Evolutionary conservation across 2,888 invertebrate species (phyloP).

Genomic region (Drosophila falleni): DNA sequence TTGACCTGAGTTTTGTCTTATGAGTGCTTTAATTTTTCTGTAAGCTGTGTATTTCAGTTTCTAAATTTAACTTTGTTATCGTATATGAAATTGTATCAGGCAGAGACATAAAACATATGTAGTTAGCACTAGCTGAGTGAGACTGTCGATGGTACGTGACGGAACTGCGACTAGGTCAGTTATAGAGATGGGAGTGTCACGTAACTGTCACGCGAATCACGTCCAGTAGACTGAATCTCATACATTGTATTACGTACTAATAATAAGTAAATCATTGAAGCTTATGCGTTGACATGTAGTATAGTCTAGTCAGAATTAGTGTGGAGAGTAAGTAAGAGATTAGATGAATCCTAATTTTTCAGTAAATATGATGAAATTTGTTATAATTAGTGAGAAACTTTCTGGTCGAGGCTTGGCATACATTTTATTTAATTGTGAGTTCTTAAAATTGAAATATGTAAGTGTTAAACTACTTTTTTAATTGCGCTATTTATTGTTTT

Average conservation of each 20-base stretch:
- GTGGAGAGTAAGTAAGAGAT: not conserved
- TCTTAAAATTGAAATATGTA: too few species aligned
- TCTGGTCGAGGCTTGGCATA: not conserved
- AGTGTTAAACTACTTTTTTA: too few species aligned
- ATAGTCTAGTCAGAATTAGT: not conserved
- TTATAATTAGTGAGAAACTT: not conserved
- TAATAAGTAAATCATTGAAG: not conserved
- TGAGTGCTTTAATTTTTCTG: not conserved
- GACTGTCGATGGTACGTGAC: conserved; percentile 55
- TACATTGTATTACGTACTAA: not conserved
- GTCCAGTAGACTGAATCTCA: conserved; percentile 13
- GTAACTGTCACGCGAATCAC: conserved; percentile 55
- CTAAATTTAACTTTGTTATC: conserved; percentile 35
- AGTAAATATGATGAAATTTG: not conserved
- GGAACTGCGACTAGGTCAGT: conserved; percentile 43
- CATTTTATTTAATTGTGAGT: too few species aligned
- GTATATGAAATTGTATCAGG: not conserved
- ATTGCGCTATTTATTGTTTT: too few species aligned
- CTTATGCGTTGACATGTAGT: not conserved
- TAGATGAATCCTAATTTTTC: not conserved
- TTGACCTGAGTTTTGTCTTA: not conserved
- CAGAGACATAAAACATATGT: conserved; percentile 10
- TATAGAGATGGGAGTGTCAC: conserved; percentile 44
- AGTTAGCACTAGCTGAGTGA: conserved; percentile 26
- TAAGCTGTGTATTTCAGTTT: conserved; percentile 1